Base-by-base conservation (phyloP, 2,888 invertebrate species). In the Physocephala rufipes region DNA sequence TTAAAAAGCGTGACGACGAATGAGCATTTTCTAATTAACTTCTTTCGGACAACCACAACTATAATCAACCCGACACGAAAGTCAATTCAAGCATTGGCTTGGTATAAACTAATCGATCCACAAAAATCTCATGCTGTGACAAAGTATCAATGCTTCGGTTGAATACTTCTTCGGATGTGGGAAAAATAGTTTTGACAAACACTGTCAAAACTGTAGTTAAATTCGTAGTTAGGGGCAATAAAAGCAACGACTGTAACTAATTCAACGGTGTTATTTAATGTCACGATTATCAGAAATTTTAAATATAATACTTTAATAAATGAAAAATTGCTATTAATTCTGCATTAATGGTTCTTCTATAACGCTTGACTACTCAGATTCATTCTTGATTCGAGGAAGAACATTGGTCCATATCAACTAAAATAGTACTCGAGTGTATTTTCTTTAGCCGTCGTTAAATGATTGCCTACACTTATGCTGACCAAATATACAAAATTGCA, bases 1-100 rank as follows among this genome's bases (percentile, higher is more conserved):
- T 53, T 55, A 66, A 66, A 55, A 24, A 53, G 66, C 66, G 55
- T 66, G 66, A 66, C 53, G 66, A 66, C 53, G 55, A 43, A 28
- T 28, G 26, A 26, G 28, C 4, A 24, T 58, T 58, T 58, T 58
- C 24, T 13, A 58, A 24, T 58, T 58, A 58, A 19, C 19, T 49
- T n/a, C 15, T 4, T 15, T 12, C 53, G 21, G 1, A 55, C 53
- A 36, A 36, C 36, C 4, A 36, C 36, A 36, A 36, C 36, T n/a
- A n/a, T n/a, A 36, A 36, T 36, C 36, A 36, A 36, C 36, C 9
- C 36, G 36, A 36, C 36, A 36, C 36, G 36, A 9, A 4, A 36
- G 9, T 36, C 36, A 36, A 7, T 36, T 36, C n/a, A n/a, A n/a
- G n/a, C n/a, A 36, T 36, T 55, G 24, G 26, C 21, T 1, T 2